phyloP scores from a whole-genome alignment of 2,888 invertebrate genomes.

The Cecidostiba fungosa region DNA sequence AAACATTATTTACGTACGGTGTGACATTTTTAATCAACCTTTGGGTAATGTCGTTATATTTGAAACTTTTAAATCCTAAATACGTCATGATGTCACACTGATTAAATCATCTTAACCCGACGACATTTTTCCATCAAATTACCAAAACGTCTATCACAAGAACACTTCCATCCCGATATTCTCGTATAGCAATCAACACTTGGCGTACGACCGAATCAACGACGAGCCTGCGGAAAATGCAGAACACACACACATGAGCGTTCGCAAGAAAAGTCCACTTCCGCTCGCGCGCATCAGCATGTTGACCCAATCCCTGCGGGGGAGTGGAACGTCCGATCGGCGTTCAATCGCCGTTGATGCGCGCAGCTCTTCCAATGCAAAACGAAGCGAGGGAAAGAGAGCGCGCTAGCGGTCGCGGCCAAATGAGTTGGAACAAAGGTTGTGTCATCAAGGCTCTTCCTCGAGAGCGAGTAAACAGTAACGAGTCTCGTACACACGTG shows the following conservation, averaged over 20 bases:
- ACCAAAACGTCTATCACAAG: neutral
- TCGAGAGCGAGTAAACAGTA: slow-evolving; percentile 65
- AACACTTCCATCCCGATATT: neutral
- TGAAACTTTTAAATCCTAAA: too few relatives aligned
- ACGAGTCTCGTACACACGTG: slow-evolving; percentile 48
- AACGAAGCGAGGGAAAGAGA: slow-evolving; percentile 9
- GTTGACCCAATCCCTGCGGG: slow-evolving; percentile 16
- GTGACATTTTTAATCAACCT: too few relatives aligned
- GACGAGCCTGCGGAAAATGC: neutral
- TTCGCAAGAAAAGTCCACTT: slow-evolving; percentile 6
- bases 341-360: neutral
- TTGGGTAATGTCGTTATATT: too few relatives aligned
- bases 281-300: neutral
- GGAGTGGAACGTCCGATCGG: neutral
- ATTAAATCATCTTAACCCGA: too few relatives aligned
- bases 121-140: too few relatives aligned
- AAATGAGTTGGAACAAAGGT: slow-evolving; percentile 65
- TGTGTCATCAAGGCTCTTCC: slow-evolving; percentile 65
- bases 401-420: slow-evolving; percentile 50
- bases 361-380: neutral
- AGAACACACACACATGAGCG: neutral
- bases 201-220: neutral
- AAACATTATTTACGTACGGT: too few relatives aligned
- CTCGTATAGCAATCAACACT: neutral
- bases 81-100: too few relatives aligned